These are phyloP conservation scores for Tanytarsus gracilentus DNA, from an alignment of 2,888 invertebrate species.

Conservation along the genomic window DNA sequence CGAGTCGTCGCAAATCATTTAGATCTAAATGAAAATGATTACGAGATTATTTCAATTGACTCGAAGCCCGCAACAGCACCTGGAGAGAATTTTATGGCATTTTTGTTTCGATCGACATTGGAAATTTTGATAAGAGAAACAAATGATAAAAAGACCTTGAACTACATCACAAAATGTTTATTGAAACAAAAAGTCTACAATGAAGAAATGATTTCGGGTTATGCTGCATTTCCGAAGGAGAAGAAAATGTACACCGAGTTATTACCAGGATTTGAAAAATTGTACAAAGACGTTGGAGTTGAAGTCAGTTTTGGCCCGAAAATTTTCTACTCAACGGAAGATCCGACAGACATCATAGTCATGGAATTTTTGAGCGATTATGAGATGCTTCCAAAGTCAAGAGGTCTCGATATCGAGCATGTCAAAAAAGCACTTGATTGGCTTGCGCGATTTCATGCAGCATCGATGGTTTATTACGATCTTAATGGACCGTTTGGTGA, in stretches of 20 bases:
- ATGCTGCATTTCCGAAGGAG: constrained; percentile 7
- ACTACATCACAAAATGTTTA: background rate
- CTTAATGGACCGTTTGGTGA: constrained; percentile 34
- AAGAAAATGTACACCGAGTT: background rate
- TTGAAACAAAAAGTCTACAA: background rate
- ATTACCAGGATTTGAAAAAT: constrained; percentile 5
- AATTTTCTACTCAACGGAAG: background rate
- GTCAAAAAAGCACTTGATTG: constrained; percentile 44
- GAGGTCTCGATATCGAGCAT: constrained; percentile 46
- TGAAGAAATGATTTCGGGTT: background rate
- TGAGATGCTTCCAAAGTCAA: constrained; percentile 44
- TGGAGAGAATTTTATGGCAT: constrained; percentile 8
- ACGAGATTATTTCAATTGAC: background rate
- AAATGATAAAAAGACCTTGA: background rate
- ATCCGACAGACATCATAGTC: constrained; percentile 33
- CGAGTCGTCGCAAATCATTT: constrained; percentile 4
- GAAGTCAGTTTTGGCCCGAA: constrained; percentile 2
- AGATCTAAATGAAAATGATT: background rate
- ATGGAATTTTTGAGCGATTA: constrained; percentile 49
- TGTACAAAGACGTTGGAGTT: background rate
- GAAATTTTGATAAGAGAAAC: background rate
- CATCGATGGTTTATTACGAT: constrained; percentile 45
- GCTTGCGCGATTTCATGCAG: constrained; percentile 48
- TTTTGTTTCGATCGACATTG: background rate
- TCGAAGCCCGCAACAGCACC: background rate